These are phyloP conservation scores for Craterocephalus amniculus DNA, from an alignment of 2,797 vertebrate species.

Conservation along the genomic window DNA sequence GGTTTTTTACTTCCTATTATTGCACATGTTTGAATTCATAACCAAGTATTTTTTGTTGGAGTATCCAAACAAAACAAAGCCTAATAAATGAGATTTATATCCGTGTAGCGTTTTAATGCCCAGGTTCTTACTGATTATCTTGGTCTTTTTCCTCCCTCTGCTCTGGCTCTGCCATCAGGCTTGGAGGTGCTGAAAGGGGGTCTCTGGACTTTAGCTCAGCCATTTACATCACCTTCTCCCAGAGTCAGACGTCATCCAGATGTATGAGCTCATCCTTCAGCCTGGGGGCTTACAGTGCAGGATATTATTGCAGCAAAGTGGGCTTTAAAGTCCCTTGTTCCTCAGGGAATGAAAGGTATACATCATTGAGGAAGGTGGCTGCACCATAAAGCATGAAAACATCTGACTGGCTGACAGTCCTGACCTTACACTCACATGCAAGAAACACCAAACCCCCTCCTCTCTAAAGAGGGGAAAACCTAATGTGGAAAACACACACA, in stretches of 20 bases:
- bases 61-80: not conserved
- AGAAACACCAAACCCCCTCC: not conserved
- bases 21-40: too few relatives aligned
- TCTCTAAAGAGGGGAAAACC: not conserved
- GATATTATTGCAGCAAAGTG: constrained; percentile 7
- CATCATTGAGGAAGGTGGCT: constrained; percentile 33
- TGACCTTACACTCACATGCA: constrained; percentile 26
- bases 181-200: constrained; percentile 22
- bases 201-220: constrained; percentile 37
- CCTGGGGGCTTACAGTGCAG: constrained; percentile 25
- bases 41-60: not conserved
- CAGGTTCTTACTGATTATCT: not conserved
- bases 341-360: constrained; percentile 34
- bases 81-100: not conserved
- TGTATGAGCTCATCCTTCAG: constrained; percentile 47
- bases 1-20: too few relatives aligned
- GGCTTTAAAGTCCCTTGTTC: not conserved
- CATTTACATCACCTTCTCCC: constrained; percentile 45
- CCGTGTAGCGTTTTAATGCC: not conserved
- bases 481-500: not conserved
- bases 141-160: not conserved
- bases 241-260: constrained; percentile 19
- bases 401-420: constrained; percentile 29
- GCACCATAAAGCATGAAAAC: constrained; percentile 28
- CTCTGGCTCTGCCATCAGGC: constrained; percentile 40